Percentiles rank a stretch among this genome's conserved stretches.
Conservation (phyloP, 2,113 vertebrate species). For the Apodemus sylvaticus region DNA sequence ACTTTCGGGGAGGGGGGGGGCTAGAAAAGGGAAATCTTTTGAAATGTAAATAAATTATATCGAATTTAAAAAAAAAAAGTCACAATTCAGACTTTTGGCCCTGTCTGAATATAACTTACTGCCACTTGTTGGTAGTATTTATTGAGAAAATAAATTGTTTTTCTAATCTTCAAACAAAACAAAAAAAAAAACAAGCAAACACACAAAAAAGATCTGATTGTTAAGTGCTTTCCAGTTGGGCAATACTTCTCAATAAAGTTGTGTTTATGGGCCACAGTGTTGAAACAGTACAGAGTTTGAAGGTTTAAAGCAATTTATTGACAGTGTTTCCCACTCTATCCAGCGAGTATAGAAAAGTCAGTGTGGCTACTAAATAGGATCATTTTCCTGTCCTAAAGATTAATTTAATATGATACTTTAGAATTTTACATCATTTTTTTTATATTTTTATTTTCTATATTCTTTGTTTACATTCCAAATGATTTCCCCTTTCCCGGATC, state of each 20-base stretch:
- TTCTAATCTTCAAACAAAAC: slow-evolving; percentile 30
- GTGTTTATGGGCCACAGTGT: not conserved
- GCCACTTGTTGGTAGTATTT: slow-evolving; percentile 51
- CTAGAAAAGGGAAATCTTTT: too few relatives aligned
- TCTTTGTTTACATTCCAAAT: too few relatives aligned
- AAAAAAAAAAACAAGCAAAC: too few relatives aligned
- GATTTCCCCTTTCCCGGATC: too few relatives aligned
- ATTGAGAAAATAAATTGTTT: slow-evolving; percentile 34
- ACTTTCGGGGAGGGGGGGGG: too few relatives aligned
- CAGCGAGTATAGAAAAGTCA: not conserved
- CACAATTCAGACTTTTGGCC: not conserved
- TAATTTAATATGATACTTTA: not conserved
- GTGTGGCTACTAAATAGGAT: not conserved
- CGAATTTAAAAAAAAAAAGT: too few relatives aligned
- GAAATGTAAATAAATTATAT: too few relatives aligned
- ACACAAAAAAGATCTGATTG: not conserved
- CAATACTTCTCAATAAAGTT: slow-evolving; percentile 22
- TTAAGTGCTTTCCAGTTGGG: not conserved
- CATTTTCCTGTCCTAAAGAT: not conserved
- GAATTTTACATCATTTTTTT: too few relatives aligned
- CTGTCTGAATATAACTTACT: not conserved
- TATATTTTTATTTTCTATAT: too few relatives aligned
- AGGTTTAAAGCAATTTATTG: not conserved
- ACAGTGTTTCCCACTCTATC: not conserved
- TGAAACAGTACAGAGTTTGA: not conserved